These are phyloP conservation scores for Euborellia annulipes DNA, from an alignment of 1,140 invertebrate species.

Conservation along the genomic window DNA sequence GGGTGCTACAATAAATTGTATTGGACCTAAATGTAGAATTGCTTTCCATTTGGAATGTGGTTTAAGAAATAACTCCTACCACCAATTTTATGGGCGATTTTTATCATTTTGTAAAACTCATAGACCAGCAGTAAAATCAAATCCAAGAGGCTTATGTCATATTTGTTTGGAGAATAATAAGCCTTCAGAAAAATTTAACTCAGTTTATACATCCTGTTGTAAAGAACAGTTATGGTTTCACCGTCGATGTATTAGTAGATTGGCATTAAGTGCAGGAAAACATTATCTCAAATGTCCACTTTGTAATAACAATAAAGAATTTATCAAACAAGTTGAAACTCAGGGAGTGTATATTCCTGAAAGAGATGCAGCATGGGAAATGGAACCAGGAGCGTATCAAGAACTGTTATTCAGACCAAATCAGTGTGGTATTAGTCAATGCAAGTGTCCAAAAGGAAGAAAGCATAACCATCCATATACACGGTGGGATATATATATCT, in stretches of 20 bases:
- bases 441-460: conserved; percentile 29
- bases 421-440: conserved; percentile 28
- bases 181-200: conserved; percentile 10
- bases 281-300: conserved; percentile 37
- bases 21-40: conserved; percentile 24
- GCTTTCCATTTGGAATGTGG: conserved; percentile 35
- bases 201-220: too few species aligned
- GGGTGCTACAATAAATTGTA: conserved; percentile 34
- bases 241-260: conserved; percentile 27
- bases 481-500: too few species aligned
- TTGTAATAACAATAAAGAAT: conserved; percentile 30
- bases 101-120: conserved; percentile 20
- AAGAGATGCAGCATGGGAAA: conserved; percentile 37
- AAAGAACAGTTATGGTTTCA: conserved; percentile 26
- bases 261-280: conserved; percentile 28
- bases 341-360: conserved; percentile 34
- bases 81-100: conserved; percentile 30
- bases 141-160: conserved; percentile 17
- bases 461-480: conserved; percentile 6
- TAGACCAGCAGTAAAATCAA: conserved; percentile 1
- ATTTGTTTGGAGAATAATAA: conserved; percentile 27
- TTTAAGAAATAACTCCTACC: conserved; percentile 22
- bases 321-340: conserved; percentile 29
- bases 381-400: conserved; percentile 31
- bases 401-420: conserved; percentile 29